These are phyloP conservation scores for Verasper variegatus DNA, from an alignment of 2,113 vertebrate genomes.

Conservation along the genomic window DNA sequence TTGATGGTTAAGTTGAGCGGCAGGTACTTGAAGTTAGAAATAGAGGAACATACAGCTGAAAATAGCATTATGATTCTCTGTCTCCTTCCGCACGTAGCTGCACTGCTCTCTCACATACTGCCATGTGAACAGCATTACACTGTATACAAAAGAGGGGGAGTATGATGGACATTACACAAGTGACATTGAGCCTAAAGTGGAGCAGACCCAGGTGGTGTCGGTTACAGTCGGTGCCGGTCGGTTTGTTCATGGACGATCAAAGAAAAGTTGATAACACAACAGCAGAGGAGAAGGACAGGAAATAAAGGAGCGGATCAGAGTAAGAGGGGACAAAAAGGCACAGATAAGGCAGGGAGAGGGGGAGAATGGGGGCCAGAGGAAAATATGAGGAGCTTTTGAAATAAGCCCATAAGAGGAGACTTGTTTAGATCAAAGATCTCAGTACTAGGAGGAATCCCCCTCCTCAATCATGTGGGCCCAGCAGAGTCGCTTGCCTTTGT, in stretches of 20 bases:
- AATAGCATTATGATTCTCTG: background rate
- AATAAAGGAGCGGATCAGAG: constrained; percentile 21
- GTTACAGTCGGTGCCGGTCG: constrained; percentile 17
- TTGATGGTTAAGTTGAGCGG: background rate
- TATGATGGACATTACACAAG: background rate
- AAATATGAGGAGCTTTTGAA: constrained; percentile 40
- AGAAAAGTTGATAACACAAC: constrained; percentile 30
- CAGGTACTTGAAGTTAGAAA: background rate
- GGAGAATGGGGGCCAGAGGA: background rate
- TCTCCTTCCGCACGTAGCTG: background rate
- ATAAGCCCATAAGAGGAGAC: constrained; percentile 24
- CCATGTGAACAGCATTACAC: background rate
- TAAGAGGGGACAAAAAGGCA: constrained; percentile 9
- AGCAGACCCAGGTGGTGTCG: constrained; percentile 16
- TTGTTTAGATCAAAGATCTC: constrained; percentile 41
- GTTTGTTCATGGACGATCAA: constrained; percentile 18
- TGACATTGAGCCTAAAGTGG: constrained; percentile 9
- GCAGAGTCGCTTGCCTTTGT: background rate
- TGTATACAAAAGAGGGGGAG: background rate
- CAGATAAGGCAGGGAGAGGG: constrained; percentile 19
- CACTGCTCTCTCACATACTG: constrained; percentile 8
- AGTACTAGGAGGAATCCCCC: background rate
- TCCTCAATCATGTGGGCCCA: constrained; percentile 5
- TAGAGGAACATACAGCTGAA: background rate
- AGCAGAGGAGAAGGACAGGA: constrained; percentile 21